These are phyloP conservation scores for Copidosoma floridanum DNA, from an alignment of 1,140 invertebrate genomes.

Conservation along the genomic window DNA sequence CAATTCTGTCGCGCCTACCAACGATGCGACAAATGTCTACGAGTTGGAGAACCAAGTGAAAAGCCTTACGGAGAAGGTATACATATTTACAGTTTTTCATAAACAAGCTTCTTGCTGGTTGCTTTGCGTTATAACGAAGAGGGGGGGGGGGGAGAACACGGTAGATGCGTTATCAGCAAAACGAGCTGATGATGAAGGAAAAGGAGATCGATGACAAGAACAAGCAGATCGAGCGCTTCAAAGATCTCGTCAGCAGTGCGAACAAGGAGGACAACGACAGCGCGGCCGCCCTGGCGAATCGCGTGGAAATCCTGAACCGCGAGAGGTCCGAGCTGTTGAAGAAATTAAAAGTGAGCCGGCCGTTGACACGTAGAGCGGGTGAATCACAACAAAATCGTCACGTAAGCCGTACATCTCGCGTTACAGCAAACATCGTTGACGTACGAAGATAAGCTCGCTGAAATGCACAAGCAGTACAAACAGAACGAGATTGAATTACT, in stretches of 20 bases:
- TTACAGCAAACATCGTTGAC: slow-evolving; percentile 20
- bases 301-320: neutral
- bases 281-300: neutral
- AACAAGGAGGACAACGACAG: neutral
- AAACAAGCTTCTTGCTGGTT: neutral
- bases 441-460: slow-evolving; percentile 14
- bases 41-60: slow-evolving; percentile 16
- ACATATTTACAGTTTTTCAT: too few relatives aligned
- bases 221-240: slow-evolving; percentile 16
- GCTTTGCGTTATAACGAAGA: too few relatives aligned
- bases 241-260: neutral
- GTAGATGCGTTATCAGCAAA: slow-evolving; percentile 21
- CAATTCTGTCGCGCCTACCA: too few relatives aligned
- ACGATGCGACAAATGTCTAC: neutral
- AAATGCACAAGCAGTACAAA: slow-evolving; percentile 20
- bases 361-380: neutral
- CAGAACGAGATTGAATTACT: slow-evolving; percentile 7
- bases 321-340: slow-evolving; percentile 7
- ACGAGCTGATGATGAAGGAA: slow-evolving; percentile 21
- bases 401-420: neutral
- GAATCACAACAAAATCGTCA: slow-evolving; percentile 2
- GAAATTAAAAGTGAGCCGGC: slow-evolving; percentile 16
- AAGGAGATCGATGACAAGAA: slow-evolving; percentile 14
- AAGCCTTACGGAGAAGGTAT: slow-evolving; percentile 4
- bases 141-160: too few relatives aligned